Percentiles rank a stretch among this genome's conserved stretches.
phyloP scores from a whole-genome alignment of 2,888 invertebrate species.

The Melangyna quadrimaculata region DNA sequence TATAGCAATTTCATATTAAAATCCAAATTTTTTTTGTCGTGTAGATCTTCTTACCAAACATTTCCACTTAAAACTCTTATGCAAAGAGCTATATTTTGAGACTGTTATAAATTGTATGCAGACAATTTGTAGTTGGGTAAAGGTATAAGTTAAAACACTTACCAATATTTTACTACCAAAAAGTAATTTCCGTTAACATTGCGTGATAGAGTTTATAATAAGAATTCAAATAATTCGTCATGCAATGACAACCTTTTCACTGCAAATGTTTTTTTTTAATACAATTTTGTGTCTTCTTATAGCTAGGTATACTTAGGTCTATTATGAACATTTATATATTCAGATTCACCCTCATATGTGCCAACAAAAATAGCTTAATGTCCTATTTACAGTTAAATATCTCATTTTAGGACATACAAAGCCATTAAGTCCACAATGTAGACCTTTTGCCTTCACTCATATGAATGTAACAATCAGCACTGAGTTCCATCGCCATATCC shows the following conservation, averaged over 20 bases:
- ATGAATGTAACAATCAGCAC: slow-evolving; percentile 54
- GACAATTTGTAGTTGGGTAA: too few relatives aligned
- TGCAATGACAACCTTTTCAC: neutral
- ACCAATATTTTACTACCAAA: neutral
- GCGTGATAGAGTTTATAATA: neutral
- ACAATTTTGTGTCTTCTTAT: neutral
- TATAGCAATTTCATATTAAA: too few relatives aligned
- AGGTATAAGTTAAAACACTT: neutral
- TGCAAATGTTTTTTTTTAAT: neutral
- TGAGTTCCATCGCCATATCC: slow-evolving; percentile 44
- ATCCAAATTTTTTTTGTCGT: too few relatives aligned
- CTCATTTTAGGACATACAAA: slow-evolving; percentile 60
- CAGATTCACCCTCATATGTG: slow-evolving; percentile 20
- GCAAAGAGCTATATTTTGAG: neutral
- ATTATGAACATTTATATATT: neutral
- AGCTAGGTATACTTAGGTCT: neutral
- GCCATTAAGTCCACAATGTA: slow-evolving; percentile 65
- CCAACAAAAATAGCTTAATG: slow-evolving; percentile 13
- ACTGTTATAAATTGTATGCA: too few relatives aligned
- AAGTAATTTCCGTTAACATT: neutral
- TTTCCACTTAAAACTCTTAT: neutral
- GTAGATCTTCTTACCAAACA: neutral
- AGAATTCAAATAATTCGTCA: neutral
- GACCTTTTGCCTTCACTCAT: slow-evolving; percentile 30
- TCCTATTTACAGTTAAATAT: slow-evolving; percentile 64